Conservation (phyloP, 2,888 invertebrate species). For the Eledona agricola region DNA sequence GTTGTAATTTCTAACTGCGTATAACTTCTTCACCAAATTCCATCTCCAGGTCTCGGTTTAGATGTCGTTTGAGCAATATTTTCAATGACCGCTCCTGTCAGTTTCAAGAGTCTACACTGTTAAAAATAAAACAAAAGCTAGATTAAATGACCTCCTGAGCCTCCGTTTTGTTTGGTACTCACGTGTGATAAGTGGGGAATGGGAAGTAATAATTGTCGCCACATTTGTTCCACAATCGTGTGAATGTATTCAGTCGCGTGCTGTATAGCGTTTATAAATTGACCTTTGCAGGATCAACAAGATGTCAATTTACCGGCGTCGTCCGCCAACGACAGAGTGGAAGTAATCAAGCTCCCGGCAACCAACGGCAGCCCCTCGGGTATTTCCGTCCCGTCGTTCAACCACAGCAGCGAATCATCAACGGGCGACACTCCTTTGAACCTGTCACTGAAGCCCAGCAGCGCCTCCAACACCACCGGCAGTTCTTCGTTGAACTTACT, state of each 20-base stretch:
- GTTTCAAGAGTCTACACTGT: no score
- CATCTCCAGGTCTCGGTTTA: no score
- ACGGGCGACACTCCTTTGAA: slow-evolving; percentile 82
- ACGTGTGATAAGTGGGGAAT: no score
- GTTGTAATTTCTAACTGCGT: no score
- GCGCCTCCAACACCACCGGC: slow-evolving; percentile 51
- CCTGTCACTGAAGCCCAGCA: slow-evolving; percentile 78
- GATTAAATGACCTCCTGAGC: no score
- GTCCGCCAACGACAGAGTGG: slow-evolving; percentile 74
- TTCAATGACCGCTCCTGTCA: no score
- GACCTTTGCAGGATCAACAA: slow-evolving; percentile 23
- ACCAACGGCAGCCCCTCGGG: slow-evolving; percentile 64
- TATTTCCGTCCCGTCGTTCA: slow-evolving; percentile 49
- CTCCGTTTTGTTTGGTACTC: no score
- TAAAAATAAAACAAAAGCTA: no score
- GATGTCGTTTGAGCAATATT: no score
- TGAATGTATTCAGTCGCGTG: slow-evolving; percentile 9
- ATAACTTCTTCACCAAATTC: no score
- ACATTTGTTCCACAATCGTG: no score
- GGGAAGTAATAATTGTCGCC: no score
- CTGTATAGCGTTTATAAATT: slow-evolving; percentile 18
- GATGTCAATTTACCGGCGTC: slow-evolving; percentile 31
- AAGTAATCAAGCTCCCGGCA: slow-evolving; percentile 82
- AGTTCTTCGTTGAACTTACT: slow-evolving; percentile 69
- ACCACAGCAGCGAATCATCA: slow-evolving; percentile 61